A percentile compares a stretch with the other conserved stretches of the same genome.
Conservation (phyloP, 2,113 vertebrate genomes). For the Poeciliopsis prolifica region DNA sequence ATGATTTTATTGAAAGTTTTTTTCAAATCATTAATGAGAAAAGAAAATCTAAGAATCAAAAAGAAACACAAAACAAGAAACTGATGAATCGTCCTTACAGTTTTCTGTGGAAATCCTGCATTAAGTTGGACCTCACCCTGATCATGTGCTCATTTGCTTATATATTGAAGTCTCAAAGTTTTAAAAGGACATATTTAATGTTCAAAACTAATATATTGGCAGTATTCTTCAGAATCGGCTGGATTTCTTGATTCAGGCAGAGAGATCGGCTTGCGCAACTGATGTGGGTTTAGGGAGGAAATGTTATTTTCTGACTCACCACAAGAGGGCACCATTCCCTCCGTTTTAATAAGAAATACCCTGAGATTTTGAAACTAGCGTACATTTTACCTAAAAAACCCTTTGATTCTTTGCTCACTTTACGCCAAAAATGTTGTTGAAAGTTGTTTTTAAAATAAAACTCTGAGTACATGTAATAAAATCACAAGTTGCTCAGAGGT, state of each 20-base stretch:
- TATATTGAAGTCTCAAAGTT: background rate
- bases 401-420: background rate
- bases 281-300: background rate
- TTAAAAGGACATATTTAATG: background rate
- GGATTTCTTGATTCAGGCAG: background rate
- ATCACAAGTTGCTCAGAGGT: constrained; percentile 5
- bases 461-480: constrained; percentile 11
- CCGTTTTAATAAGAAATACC: background rate
- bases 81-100: background rate
- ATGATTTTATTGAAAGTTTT: background rate
- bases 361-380: constrained; percentile 2
- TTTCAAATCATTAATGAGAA: background rate
- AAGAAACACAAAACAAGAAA: background rate
- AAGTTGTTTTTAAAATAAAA: background rate
- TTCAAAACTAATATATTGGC: background rate
- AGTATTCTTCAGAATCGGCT: background rate
- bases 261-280: constrained; percentile 2
- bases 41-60: background rate
- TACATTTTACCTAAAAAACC: constrained; percentile 5
- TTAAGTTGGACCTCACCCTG: no score
- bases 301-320: constrained; percentile 13
- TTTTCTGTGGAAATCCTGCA: constrained; percentile 19
- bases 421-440: background rate
- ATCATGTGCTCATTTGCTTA: background rate
- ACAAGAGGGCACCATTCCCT: background rate